These are phyloP conservation scores for Bursaphelenchus mucronatus DNA, from an alignment of 1,140 invertebrate genomes.

Conservation along the genomic window DNA sequence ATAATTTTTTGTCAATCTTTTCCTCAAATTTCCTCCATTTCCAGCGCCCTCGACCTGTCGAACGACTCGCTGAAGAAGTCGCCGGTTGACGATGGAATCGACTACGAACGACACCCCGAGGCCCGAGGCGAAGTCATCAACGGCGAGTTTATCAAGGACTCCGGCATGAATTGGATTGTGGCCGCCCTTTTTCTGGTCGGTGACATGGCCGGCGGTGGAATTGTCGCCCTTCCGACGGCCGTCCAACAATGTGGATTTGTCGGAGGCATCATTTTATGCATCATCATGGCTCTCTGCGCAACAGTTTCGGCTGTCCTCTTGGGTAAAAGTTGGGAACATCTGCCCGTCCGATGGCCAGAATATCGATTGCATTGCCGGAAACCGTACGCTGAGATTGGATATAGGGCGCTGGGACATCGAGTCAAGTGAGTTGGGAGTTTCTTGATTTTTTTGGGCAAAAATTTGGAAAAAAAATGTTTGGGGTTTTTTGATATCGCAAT, in stretches of 20 bases:
- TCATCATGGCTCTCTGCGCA: conserved; percentile 32
- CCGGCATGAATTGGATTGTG: conserved; percentile 56
- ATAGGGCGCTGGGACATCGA: conserved; percentile 34
- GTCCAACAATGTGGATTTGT: conserved; percentile 32
- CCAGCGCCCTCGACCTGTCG: too few species aligned
- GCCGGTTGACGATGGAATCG: too few species aligned
- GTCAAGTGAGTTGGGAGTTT: conserved; percentile 44
- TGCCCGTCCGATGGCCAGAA: conserved; percentile 69
- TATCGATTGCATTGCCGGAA: conserved; percentile 67
- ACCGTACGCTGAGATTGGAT: conserved; percentile 40
- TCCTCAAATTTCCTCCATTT: too few species aligned
- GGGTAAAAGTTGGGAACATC: conserved; percentile 70
- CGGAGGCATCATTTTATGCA: conserved; percentile 28
- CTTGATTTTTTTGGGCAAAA: conserved; percentile 18
- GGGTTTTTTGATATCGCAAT: too few species aligned
- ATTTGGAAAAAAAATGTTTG: too few species aligned
- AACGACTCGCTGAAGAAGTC: too few species aligned
- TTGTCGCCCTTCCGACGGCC: conserved; percentile 13
- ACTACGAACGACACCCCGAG: too few species aligned
- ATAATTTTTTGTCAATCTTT: too few species aligned
- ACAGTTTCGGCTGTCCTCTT: conserved; percentile 61
- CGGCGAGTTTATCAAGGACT: conserved; percentile 20
- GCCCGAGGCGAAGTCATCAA: conserved; percentile 13
- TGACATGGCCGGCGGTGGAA: conserved; percentile 68
- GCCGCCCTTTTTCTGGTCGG: conserved; percentile 70